Evolutionary conservation across 2,113 vertebrate species (phyloP), one percentile per base, ranked within the genome.

Genomic region (Symphodus melops): DNA sequence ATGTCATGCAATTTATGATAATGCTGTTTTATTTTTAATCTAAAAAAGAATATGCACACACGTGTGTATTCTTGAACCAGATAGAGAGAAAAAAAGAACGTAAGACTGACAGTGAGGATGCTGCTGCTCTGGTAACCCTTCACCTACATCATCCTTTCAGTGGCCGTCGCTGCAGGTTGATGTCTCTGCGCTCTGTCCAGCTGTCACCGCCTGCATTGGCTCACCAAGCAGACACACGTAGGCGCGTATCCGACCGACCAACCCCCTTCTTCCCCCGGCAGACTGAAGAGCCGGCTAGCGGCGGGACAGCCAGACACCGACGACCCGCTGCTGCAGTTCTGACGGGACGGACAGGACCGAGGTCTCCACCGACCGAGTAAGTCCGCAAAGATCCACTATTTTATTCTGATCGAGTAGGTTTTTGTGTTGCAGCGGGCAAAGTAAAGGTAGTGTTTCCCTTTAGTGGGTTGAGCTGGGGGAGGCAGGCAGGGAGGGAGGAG

Each of bases 131-230:
- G 75, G 70, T 90, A 90, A 90, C 86, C 88, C 85, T 63, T 89
- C 84, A 89, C 83, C 86, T 84, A 89, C 17, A 90, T 91, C 83
- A 83, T 85, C 81, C 53, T 72, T 74, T 72, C 63, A 33, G 86
- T 79, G 86, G 80, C 52, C 63, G 10, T 76, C 70, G 66, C 54
- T 59, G 75, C 69, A 54, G 80, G 72, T 77, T 77, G 70, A 13
- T 75, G 54, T 86, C 79, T 82, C 57, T 57, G 83, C 83, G 60
- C 77, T 75, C 54, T 55, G 81, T 67, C 85, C 90, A 91, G 90
- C 90, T 92, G 92, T 89, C 89, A 85, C 83, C 71, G 72, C 84
- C 84, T 82, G 83, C 90, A 94, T 92, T 87, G 90, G 82, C 80
- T 83, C 79, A 33, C 75, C 68, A 13, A 61, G 78, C 78, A 70